Evolutionary conservation across 2,113 vertebrate genomes (phyloP), one percentile per base, ranked within the genome.

Genomic region (Albula glossodonta): DNA sequence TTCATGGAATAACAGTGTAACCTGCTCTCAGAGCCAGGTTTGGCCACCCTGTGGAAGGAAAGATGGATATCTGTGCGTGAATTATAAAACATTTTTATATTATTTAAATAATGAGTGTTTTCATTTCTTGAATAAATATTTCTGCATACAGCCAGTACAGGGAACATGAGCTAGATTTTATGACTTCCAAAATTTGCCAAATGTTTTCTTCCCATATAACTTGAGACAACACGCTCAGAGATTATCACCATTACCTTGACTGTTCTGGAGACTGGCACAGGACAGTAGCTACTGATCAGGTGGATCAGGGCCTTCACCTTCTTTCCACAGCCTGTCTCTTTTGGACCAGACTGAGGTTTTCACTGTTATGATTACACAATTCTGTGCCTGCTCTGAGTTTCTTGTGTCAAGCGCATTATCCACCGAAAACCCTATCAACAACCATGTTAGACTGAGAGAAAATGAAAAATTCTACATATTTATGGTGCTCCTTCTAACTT

Each of bases 341-440:
- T 13, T 66, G 70, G n/a, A 51, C 41, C 83, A 2, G 9, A 83
- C 49, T 25, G 78, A 5, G 88, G 77, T 25, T 0, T 15, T 41
- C 66, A 74, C 57, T 22, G 86, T 88, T 86, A 79, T 22, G 2
- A 90, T 86, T 85, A 89, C 80, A 92, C 91, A 92, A 82, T 78
- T 88, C 82, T 52, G n/a, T 51, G 90, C 79, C 81, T 90, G 87
- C 74, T 81, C 53, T 78, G 83, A 53, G 84, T 77, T 86, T 91
- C 87, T 86, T 85, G 77, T 86, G 41, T 89, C 85, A 86, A 90
- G 49, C 31, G 86, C 84, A 84, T 81, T 86, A 77, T 85, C 82
- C 86, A 66, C 85, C 83, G 90, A 87, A 89, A 91, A 92, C 88
- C 87, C 89, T 86, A 83, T 85, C 49, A 90, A 89, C 88, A 89